Evolutionary conservation across 2,888 invertebrate genomes (phyloP).

Genomic region (Hydrotaea cyrtoneurina): DNA sequence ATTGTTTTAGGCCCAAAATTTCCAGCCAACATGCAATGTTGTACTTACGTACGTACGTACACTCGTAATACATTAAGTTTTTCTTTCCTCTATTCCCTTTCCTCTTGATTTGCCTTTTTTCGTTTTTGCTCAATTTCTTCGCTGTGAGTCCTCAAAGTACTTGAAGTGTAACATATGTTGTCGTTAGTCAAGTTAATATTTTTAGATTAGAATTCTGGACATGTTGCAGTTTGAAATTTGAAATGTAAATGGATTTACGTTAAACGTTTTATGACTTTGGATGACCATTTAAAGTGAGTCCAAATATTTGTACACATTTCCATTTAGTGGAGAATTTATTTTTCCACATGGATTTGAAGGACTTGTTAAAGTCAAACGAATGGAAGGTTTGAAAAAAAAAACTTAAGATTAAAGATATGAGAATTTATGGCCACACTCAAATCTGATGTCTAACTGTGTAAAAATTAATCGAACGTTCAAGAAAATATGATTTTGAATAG

Average conservation of each 20-base stretch:
- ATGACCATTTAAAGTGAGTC: neutral
- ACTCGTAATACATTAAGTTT: neutral
- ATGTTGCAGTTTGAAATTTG: conserved; percentile 12
- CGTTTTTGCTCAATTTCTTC: neutral
- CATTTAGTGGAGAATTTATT: neutral
- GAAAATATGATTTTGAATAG: too few relatives aligned
- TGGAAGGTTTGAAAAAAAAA: too few relatives aligned
- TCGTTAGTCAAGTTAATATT: conserved; percentile 13
- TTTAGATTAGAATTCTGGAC: conserved; percentile 1
- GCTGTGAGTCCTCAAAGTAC: neutral
- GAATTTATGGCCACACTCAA: too few relatives aligned
- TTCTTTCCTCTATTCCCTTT: neutral
- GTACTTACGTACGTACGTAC: neutral
- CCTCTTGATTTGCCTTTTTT: neutral
- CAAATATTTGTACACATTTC: neutral
- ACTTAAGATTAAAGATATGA: too few relatives aligned
- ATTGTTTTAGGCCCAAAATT: conserved; percentile 1
- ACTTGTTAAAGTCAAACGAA: too few relatives aligned
- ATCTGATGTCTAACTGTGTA: too few relatives aligned
- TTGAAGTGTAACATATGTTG: conserved; percentile 18
- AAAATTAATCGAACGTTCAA: too few relatives aligned
- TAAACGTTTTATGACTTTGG: conserved; percentile 21
- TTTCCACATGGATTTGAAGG: neutral
- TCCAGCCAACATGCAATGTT: conserved; percentile 2
- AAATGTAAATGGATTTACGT: conserved; percentile 21